Base-by-base conservation (phyloP, 64 coral and sea anemone species). In the Actinia equina region DNA sequence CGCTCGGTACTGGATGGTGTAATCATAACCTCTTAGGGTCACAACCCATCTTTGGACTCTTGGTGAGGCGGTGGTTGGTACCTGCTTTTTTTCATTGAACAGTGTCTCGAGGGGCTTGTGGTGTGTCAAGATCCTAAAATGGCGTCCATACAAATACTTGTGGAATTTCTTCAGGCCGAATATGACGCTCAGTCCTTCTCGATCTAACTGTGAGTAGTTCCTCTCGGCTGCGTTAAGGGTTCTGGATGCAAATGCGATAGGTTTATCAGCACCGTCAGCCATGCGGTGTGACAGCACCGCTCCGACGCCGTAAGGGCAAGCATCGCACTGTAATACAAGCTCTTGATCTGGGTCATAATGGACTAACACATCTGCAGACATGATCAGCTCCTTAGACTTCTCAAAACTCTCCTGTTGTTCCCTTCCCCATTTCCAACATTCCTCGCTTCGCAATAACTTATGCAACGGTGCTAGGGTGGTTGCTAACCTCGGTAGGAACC, bases 71-170 rank as follows among this genome's bases (percentile, higher is more conserved):
- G 86, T 87, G 43, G 61, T 74, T 71, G 86, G 86, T 49, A 87
- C 86, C 69, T 87, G 86, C 44, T 87, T 87, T 42, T 87, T 87
- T 23, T 88, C 87, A 80, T 71, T 88, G 76, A 88, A 88, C 77
- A 88, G 52, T 88, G 76, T 54, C 52, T 54, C 52, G 52, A 54
- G 30, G 30, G 30, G 30, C 30, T 37, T 37, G 30, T 37, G 30
- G 30, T 37, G 0, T 37, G 30, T 37, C 30, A 37, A 37, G 30
- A 37, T 37, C 30, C 30, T 37, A 37, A 37, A 37, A 37, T 37
- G 30, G 30, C 30, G 30, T 37, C 30, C 30, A 37, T 37, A 37
- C 30, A 37, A 37, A 37, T 37, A 37, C 30, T 37, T 37, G 30
- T 37, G 30, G 30, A 37, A 37, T 37, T 37, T 37, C 30, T 37